Evolutionary conservation across 2,888 invertebrate genomes (phyloP).

Genomic region (Brenthis hecate): DNA sequence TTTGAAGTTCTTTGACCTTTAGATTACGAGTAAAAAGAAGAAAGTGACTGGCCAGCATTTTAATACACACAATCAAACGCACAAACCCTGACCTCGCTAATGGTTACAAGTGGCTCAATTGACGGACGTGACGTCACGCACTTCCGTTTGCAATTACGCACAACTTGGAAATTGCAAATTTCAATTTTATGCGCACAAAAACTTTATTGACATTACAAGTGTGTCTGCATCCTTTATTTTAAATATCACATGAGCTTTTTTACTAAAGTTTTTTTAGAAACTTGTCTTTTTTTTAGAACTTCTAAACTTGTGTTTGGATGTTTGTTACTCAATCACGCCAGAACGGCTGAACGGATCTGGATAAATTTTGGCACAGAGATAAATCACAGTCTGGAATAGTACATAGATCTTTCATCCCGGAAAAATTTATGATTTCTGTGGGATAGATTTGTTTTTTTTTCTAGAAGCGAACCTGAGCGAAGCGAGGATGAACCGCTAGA

Average conservation of each 20-base stretch:
- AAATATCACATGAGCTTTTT: not conserved
- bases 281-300: too few relatives aligned
- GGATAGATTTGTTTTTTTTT: too few relatives aligned
- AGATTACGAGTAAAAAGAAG: conserved; percentile 4
- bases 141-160: conserved; percentile 70
- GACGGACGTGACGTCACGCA: conserved; percentile 73
- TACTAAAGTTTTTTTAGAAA: too few relatives aligned
- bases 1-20: conserved; percentile 19
- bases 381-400: too few relatives aligned
- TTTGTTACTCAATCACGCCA: too few relatives aligned
- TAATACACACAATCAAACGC: conserved; percentile 28
- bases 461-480: too few relatives aligned
- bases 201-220: conserved; percentile 19
- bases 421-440: too few relatives aligned
- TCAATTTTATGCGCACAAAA: conserved; percentile 22
- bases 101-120: conserved; percentile 54
- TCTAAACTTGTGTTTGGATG: too few relatives aligned
- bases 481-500: too few relatives aligned
- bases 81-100: conserved; percentile 65
- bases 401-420: too few relatives aligned
- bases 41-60: conserved; percentile 12
- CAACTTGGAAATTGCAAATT: conserved; percentile 49
- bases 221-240: not conserved
- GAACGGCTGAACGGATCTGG: too few relatives aligned
- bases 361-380: too few relatives aligned